Conservation (phyloP, 2,888 invertebrate species). For the Mellilla xanthometata region DNA sequence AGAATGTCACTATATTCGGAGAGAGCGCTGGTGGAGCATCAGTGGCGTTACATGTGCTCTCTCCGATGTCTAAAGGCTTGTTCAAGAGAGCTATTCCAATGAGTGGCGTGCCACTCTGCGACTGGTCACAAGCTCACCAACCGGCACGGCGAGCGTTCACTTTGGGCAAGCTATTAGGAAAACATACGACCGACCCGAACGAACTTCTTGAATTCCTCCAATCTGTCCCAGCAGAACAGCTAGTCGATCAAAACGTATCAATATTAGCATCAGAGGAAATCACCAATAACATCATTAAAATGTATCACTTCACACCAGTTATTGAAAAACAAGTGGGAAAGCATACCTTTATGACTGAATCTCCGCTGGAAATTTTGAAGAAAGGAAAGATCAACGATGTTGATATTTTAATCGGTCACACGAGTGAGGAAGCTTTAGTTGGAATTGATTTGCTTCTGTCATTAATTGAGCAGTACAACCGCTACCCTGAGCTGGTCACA, state of each 20-base stretch:
- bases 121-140: conserved; percentile 42
- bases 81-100: conserved; percentile 52
- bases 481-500: conserved; percentile 44
- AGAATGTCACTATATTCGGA: conserved; percentile 49
- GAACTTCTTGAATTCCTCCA: conserved; percentile 47
- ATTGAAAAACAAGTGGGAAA: conserved; percentile 40
- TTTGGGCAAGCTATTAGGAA: conserved; percentile 46
- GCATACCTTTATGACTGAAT: conserved; percentile 35
- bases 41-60: conserved; percentile 41
- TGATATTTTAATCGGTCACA: conserved; percentile 86
- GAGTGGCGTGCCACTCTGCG: conserved; percentile 52
- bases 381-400: conserved; percentile 64
- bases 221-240: conserved; percentile 35
- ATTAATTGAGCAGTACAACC: conserved; percentile 31
- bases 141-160: conserved; percentile 40
- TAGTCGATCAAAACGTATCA: conserved; percentile 35
- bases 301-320: conserved; percentile 36
- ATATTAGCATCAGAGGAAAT: conserved; percentile 24
- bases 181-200: conserved; percentile 40
- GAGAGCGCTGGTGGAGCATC: conserved; percentile 44
- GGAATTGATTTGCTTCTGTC: conserved; percentile 4
- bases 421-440: conserved; percentile 80
- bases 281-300: conserved; percentile 19
- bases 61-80: conserved; percentile 55
- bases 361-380: conserved; percentile 28